phyloP scores from a whole-genome alignment of 1,140 invertebrate species.

The Paramacrobiotus metropolitanus region DNA sequence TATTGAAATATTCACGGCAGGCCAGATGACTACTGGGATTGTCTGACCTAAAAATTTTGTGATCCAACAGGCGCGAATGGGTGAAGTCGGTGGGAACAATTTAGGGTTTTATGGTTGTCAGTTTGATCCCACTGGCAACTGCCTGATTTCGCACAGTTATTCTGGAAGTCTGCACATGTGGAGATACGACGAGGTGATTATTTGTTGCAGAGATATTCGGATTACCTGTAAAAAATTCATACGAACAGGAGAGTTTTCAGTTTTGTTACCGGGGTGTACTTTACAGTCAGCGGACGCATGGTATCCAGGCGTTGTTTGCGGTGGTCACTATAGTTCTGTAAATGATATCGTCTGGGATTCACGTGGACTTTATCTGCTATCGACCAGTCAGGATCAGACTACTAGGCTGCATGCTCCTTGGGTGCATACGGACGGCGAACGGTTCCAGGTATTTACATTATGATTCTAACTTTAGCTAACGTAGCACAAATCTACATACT shows the following conservation, averaged over 20 bases:
- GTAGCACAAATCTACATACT: no score
- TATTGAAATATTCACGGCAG: no score
- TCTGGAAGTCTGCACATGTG: constrained; percentile 85
- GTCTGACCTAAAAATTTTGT: no score
- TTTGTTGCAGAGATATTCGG: neutral
- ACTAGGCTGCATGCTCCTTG: constrained; percentile 67
- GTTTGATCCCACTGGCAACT: constrained; percentile 40
- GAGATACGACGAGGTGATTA: constrained; percentile 31
- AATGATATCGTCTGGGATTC: constrained; percentile 64
- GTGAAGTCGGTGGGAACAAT: constrained; percentile 74
- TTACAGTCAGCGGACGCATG: constrained; percentile 27
- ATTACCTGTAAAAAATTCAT: neutral
- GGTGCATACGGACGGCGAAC: constrained; percentile 20
- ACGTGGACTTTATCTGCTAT: constrained; percentile 41
- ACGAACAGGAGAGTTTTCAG: no score
- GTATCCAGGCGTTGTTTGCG: constrained; percentile 41
- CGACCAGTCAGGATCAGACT: constrained; percentile 61
- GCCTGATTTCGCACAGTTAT: constrained; percentile 60
- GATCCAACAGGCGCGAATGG: constrained; percentile 35
- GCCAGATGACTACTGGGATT: no score
- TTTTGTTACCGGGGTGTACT: no score
- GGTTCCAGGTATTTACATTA: neutral
- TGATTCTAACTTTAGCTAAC: neutral
- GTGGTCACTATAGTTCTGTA: constrained; percentile 65
- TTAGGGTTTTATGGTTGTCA: constrained; percentile 71